Conservation (phyloP, 2,888 invertebrate species). For the Platynereis dumerilii region DNA sequence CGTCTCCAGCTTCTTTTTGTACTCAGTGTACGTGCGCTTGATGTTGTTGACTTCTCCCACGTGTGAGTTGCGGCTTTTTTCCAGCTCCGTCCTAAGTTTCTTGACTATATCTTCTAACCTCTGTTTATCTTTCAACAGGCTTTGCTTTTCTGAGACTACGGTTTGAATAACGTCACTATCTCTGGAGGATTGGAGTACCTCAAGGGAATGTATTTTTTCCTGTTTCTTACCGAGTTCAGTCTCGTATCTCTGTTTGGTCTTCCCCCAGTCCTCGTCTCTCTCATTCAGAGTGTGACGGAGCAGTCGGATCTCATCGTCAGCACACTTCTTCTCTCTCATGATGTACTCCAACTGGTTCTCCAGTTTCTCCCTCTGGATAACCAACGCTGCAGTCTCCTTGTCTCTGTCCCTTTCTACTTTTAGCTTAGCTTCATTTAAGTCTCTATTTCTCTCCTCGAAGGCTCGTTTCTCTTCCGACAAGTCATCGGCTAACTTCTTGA, state of each 20-base stretch:
- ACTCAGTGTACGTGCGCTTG: slow-evolving; percentile 45
- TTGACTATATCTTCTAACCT: slow-evolving; percentile 47
- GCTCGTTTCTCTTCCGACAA: background rate
- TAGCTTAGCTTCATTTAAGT: background rate
- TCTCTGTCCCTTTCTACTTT: slow-evolving; percentile 11
- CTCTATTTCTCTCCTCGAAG: background rate
- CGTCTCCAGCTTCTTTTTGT: slow-evolving; percentile 41
- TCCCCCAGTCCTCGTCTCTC: slow-evolving; percentile 7
- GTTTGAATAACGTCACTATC: slow-evolving; percentile 41
- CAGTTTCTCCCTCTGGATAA: slow-evolving; percentile 20
- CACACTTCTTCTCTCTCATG: slow-evolving; percentile 12
- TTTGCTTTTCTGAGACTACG: slow-evolving; percentile 50
- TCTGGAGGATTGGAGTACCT: slow-evolving; percentile 6
- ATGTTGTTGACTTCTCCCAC: slow-evolving; percentile 47
- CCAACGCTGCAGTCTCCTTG: slow-evolving; percentile 18
- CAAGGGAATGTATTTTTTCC: slow-evolving; percentile 21
- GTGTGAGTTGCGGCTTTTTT: slow-evolving; percentile 37
- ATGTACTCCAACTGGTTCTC: slow-evolving; percentile 17
- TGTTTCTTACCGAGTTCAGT: slow-evolving; percentile 8
- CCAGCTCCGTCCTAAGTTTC: slow-evolving; percentile 43
- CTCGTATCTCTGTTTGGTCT: slow-evolving; percentile 1
- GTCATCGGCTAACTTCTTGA: slow-evolving; percentile 1
- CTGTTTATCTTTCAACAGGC: slow-evolving; percentile 52
- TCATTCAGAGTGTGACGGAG: slow-evolving; percentile 3
- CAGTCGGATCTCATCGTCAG: slow-evolving; percentile 18